These are phyloP conservation scores for Meandrusa payeni DNA, from an alignment of 2,888 invertebrate genomes.

Conservation along the genomic window DNA sequence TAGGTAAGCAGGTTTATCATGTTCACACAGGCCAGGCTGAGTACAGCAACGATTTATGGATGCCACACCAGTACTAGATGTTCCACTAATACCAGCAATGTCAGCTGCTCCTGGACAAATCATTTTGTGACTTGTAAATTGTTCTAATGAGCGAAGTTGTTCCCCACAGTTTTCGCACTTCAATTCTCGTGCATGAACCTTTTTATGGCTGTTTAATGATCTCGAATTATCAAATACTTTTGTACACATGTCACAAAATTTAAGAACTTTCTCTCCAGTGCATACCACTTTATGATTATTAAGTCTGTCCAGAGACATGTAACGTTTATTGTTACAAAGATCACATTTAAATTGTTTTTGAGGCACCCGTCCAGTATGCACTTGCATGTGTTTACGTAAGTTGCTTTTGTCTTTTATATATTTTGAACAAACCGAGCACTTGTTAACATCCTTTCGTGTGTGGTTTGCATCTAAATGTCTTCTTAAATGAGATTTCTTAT, in stretches of 20 bases:
- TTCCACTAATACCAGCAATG: constrained; percentile 49
- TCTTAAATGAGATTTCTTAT: constrained; percentile 73
- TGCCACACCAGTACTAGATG: constrained; percentile 34
- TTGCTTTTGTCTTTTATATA: constrained; percentile 80
- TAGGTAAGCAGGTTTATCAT: constrained; percentile 76
- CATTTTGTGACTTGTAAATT: constrained; percentile 75
- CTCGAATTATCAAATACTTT: constrained; percentile 79
- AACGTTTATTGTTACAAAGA: constrained; percentile 76
- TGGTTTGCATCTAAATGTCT: constrained; percentile 75
- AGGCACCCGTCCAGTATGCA: constrained; percentile 76
- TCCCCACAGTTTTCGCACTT: constrained; percentile 77
- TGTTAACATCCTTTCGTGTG: constrained; percentile 77
- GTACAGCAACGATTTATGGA: constrained; percentile 66
- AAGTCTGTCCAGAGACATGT: constrained; percentile 76
- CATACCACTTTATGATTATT: constrained; percentile 78
- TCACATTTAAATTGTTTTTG: constrained; percentile 80
- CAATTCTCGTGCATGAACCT: constrained; percentile 76
- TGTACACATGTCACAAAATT: constrained; percentile 79
- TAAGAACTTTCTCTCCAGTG: constrained; percentile 74
- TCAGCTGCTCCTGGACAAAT: constrained; percentile 63
- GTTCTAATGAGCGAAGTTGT: constrained; percentile 74
- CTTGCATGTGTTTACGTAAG: constrained; percentile 78
- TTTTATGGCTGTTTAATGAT: constrained; percentile 77
- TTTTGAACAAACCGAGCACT: constrained; percentile 77
- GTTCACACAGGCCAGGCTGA: constrained; percentile 73